Evolutionary conservation across 2,113 vertebrate species (phyloP), one percentile per base, ranked within the genome.

Genomic region (Pitta sordida): DNA sequence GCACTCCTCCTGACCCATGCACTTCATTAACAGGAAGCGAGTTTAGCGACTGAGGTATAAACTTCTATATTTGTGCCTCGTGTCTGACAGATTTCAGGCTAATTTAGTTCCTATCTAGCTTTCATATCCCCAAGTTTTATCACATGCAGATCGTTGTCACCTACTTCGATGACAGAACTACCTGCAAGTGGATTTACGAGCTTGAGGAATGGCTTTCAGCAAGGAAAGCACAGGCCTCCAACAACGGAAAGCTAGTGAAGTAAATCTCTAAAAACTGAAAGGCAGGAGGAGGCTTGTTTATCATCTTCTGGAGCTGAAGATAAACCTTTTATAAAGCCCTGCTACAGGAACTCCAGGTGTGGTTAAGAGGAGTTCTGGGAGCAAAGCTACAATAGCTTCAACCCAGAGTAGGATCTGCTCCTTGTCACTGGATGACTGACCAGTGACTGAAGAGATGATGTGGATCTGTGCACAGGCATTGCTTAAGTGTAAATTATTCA

Each of bases 151-250:
- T 44, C 48, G 43, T 52, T 82, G 69, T 49, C 49, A 46, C 77
- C 58, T 32, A 4, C 53, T 82, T 81, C 8, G 19, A 64, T 53
- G 73, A 49, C 73, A 88, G 58, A 93, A 69, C 48, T 81, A 83
- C 81, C 80, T 78, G 88, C 70, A 94, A 74, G 60, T 80, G 86
- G 78, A 89, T 93, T 91, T 75, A 76, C 46, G 39, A 86, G 60
- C 65, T 43, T 87, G 74, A 92, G 90, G 84, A 83, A 88, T 39
- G 34, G 32, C 39, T 83, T 15, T 37, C 74, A 64, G 71, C 48
- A 74, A 46, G 15, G 62, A 84, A 29, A 86, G 64, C 37, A 59
- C 18, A 80, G 51, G 10, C 43, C 23, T 78, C 77, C 69, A 87
- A 78, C 3, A 3, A 46, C 2, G 5, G 51, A 67, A 69, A 36